A percentile compares a stretch with the other conserved stretches of the same genome.
phyloP scores from a whole-genome alignment of 2,888 invertebrate species.

The Phalera bucephala region DNA sequence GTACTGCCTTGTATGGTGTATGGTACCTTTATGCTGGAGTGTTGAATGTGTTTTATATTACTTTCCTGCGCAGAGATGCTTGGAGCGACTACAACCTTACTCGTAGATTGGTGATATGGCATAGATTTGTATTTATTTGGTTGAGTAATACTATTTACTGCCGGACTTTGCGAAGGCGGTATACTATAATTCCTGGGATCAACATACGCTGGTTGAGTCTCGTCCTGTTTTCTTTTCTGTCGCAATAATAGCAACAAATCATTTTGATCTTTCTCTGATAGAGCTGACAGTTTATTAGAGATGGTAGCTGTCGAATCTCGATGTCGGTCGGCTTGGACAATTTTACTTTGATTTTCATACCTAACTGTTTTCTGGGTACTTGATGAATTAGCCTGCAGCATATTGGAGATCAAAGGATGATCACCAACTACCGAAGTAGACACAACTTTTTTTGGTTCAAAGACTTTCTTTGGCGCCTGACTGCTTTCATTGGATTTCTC shows the following conservation, averaged over 20 bases:
- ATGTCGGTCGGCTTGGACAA: slow-evolving; percentile 5
- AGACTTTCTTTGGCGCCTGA: slow-evolving; percentile 8
- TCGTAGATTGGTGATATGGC: slow-evolving; percentile 9
- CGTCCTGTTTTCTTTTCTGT: slow-evolving; percentile 52
- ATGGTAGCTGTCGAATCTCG: neutral
- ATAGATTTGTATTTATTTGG: neutral
- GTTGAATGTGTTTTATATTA: neutral
- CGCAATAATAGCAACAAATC: slow-evolving; percentile 53
- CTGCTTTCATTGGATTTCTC: slow-evolving; percentile 7
- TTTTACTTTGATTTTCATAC: slow-evolving; percentile 5
- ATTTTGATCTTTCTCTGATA: slow-evolving; percentile 57
- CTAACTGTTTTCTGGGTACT: slow-evolving; percentile 2
- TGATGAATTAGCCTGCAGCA: slow-evolving; percentile 4
- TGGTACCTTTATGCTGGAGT: neutral
- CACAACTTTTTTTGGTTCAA: slow-evolving; percentile 5
- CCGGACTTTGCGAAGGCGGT: neutral
- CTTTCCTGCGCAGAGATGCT: slow-evolving; percentile 3
- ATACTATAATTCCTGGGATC: slow-evolving; percentile 11
- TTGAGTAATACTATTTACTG: neutral
- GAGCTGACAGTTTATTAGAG: slow-evolving; percentile 10
- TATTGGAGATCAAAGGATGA: slow-evolving; percentile 14
- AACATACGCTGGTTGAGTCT: slow-evolving; percentile 11
- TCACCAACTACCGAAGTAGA: slow-evolving; percentile 5
- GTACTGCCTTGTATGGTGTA: slow-evolving; percentile 1
- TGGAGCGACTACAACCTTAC: slow-evolving; percentile 9